Base-by-base conservation (phyloP, 2,113 vertebrate species). In the Podocnemis expansa region DNA sequence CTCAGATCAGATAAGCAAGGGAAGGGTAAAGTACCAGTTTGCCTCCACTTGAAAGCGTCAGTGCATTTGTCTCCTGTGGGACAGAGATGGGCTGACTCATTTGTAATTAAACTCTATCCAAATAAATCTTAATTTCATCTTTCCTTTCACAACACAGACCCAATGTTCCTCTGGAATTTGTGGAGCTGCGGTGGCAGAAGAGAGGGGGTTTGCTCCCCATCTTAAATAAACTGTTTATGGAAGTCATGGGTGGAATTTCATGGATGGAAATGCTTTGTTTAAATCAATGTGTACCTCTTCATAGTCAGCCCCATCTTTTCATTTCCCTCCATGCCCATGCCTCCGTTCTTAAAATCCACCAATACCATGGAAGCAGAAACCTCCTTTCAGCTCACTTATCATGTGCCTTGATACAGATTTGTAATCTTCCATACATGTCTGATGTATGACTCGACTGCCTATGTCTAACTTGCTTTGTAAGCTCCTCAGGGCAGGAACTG, bases 71-170 rank as follows among this genome's bases (percentile, higher is more conserved):
- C 94, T 94, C 84, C 41, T 1, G 12, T 8, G 73, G 73, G 45
- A 45, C 2, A 12, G 55, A 91, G 80, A 89, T 87, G 94, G 29
- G 38, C 79, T 93, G 75, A 52, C 78, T 96, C 55, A 93, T 89
- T 89, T 87, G 58, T 78, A 67, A 97, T 94, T 90, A 96, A 56
- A 84, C 27, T 89, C 45, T 80, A 90, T 54, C 51, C 85, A 95
- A 94, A 96, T 88, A 95, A 95, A 96, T 95, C 90, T 93, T 87
- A 31, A 78, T 94, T 94, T 95, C 85, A 88, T 90, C 96, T 97
- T 89, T 54, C 19, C 93, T 82, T 91, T 96, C 90, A 25, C 91
- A 93, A 85, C 89, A 82, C 12, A 45, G 87, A 93, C 88, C 73
- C 87, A 95, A 85, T 47, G 84, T 82, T 93, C 75, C 80, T 82